phyloP scores from a whole-genome alignment of 2,113 vertebrate genomes.

The Myotis lucifugus region DNA sequence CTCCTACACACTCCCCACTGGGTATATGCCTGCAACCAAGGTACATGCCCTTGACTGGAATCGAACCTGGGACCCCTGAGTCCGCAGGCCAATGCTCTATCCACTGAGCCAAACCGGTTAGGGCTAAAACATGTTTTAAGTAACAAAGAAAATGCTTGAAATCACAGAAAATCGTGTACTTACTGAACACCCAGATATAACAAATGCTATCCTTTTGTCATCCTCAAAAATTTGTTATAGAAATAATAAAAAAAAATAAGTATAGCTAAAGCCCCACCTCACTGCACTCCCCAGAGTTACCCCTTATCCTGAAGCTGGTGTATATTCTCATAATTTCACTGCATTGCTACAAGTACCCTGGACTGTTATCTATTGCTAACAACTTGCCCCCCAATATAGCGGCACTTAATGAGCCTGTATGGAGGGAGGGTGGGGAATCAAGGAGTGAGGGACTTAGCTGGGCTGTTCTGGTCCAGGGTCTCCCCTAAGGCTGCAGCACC shows the following conservation, averaged over 20 bases:
- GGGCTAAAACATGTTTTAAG: not conserved
- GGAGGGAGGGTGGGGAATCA: rapidly evolving
- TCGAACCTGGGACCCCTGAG: too few species aligned
- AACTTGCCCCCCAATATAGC: not conserved
- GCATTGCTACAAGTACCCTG: rapidly evolving
- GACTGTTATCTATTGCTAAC: not conserved
- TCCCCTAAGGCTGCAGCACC: not conserved
- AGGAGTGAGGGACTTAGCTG: not conserved
- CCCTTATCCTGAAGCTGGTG: not conserved
- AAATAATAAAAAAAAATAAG: not conserved
- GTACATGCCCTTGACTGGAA: too few species aligned
- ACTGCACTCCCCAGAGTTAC: not conserved
- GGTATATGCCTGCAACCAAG: too few species aligned
- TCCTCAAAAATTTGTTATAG: not conserved
- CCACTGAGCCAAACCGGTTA: not conserved
- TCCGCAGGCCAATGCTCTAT: too few species aligned
- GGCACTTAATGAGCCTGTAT: rapidly evolving
- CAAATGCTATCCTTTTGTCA: not conserved
- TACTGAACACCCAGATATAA: not conserved
- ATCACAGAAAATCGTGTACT: not conserved
- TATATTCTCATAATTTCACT: not conserved
- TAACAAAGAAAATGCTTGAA: not conserved
- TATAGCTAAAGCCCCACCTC: not conserved
- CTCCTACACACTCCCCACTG: too few species aligned
- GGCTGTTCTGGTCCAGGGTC: not conserved